Conservation (phyloP, 2,888 invertebrate genomes). For the Machimus atricapillus region DNA sequence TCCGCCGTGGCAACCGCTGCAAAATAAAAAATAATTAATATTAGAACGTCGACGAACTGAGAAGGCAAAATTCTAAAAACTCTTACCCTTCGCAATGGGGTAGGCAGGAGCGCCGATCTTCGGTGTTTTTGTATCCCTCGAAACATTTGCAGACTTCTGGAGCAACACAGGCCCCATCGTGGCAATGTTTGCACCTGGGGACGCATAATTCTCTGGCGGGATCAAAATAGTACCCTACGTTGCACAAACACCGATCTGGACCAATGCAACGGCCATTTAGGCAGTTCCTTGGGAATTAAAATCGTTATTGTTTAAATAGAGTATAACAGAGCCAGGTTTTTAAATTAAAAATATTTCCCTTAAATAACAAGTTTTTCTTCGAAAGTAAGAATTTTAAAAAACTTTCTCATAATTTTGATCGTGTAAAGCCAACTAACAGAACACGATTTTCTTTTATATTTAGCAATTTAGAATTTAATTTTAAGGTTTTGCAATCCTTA, state of each 20-base stretch:
- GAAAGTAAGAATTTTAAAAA: no score
- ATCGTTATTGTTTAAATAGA: not conserved
- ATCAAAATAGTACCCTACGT: not conserved
- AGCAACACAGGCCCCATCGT: slow-evolving; percentile 55
- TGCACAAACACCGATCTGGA: not conserved
- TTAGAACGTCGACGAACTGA: not conserved
- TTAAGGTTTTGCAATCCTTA: no score
- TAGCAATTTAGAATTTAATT: no score
- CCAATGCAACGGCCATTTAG: slow-evolving; percentile 39
- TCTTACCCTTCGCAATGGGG: not conserved
- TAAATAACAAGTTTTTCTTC: no score
- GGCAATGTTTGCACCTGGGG: slow-evolving; percentile 56
- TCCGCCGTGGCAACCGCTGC: slow-evolving; percentile 18
- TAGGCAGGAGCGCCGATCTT: not conserved
- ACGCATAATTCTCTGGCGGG: slow-evolving; percentile 51
- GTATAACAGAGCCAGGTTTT: no score
- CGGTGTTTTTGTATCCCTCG: slow-evolving; percentile 54
- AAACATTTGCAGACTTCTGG: slow-evolving; percentile 64
- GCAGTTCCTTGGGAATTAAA: slow-evolving; percentile 16
- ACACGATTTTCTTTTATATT: no score
- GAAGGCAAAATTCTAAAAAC: not conserved
- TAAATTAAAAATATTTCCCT: not conserved
- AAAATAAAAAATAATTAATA: not conserved
- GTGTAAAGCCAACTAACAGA: no score
- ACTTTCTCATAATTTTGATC: no score